Evolutionary conservation across 2,113 vertebrate species (phyloP).

Genomic region (Agapornis roseicollis): DNA sequence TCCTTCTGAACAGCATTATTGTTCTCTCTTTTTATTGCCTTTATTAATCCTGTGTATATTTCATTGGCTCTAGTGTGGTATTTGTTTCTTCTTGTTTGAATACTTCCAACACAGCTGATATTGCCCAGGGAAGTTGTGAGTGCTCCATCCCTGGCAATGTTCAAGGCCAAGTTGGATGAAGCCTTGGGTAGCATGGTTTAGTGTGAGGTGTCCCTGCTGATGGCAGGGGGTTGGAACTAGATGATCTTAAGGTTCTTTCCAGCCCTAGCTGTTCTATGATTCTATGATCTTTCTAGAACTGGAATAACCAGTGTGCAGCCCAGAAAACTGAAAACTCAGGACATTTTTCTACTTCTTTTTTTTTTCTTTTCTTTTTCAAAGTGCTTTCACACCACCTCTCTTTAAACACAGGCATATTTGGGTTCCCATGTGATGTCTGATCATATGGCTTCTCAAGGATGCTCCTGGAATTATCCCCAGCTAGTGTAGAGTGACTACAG

Average conservation of each 20-base stretch:
- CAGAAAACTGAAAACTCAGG: not conserved
- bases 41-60: not conserved
- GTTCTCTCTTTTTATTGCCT: not conserved
- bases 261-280: too few species aligned
- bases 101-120: not conserved
- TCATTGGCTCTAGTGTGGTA: not conserved
- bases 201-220: too few species aligned
- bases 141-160: too few species aligned
- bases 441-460: not conserved
- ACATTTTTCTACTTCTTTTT: too few species aligned
- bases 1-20: not conserved
- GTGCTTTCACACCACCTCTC: not conserved
- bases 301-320: not conserved
- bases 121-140: too few species aligned
- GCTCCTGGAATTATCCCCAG: not conserved
- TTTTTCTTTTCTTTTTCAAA: not conserved
- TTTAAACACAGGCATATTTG: not conserved
- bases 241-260: too few species aligned
- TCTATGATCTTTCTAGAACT: not conserved
- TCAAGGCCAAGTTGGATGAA: too few species aligned
- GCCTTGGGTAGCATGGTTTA: too few species aligned
- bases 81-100: not conserved
- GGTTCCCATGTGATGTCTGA: not conserved
- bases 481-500: not conserved
- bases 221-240: too few species aligned